These are phyloP conservation scores for Neostethus bicornis DNA, from an alignment of 2,797 vertebrate genomes.

Conservation along the genomic window DNA sequence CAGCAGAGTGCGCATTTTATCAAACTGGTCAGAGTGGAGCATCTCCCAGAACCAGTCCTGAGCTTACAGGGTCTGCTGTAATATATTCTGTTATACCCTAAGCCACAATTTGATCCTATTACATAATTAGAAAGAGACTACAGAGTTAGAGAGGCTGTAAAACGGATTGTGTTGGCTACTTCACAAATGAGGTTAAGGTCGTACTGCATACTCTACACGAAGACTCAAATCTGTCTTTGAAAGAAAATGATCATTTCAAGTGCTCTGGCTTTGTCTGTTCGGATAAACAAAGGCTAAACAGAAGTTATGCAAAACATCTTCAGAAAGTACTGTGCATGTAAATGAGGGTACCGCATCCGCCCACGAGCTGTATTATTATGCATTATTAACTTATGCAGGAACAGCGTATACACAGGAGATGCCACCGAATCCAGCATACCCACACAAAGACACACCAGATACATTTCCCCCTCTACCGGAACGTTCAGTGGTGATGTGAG, in stretches of 20 bases:
- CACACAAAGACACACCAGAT: slow-evolving; percentile 11
- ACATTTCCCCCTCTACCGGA: slow-evolving; percentile 13
- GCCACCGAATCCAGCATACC: slow-evolving; percentile 10
- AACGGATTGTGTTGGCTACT: slow-evolving; percentile 52
- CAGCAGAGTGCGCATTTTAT: slow-evolving; percentile 32
- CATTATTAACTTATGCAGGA: slow-evolving; percentile 55
- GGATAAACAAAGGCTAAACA: slow-evolving; percentile 42
- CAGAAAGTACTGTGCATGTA: slow-evolving; percentile 47
- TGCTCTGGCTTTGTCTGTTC: slow-evolving; percentile 27
- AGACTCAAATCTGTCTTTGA: slow-evolving; percentile 30
- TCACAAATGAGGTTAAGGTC: slow-evolving; percentile 57
- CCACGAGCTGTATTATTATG: slow-evolving; percentile 53
- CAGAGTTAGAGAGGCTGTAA: slow-evolving; percentile 46
- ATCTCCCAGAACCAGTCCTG: slow-evolving; percentile 37
- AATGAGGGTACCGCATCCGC: slow-evolving; percentile 51
- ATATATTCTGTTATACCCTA: slow-evolving; percentile 62
- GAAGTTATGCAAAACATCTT: slow-evolving; percentile 39
- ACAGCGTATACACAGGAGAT: slow-evolving; percentile 33
- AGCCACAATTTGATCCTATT: slow-evolving; percentile 59
- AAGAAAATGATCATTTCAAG: slow-evolving; percentile 30
- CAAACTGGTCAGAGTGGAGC: slow-evolving; percentile 36
- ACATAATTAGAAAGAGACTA: slow-evolving; percentile 63
- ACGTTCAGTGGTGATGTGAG: slow-evolving; percentile 33
- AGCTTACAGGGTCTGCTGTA: slow-evolving; percentile 41
- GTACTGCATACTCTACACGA: slow-evolving; percentile 37